phyloP scores from a whole-genome alignment of 1,140 invertebrate genomes.

The Lethrus apterus region DNA sequence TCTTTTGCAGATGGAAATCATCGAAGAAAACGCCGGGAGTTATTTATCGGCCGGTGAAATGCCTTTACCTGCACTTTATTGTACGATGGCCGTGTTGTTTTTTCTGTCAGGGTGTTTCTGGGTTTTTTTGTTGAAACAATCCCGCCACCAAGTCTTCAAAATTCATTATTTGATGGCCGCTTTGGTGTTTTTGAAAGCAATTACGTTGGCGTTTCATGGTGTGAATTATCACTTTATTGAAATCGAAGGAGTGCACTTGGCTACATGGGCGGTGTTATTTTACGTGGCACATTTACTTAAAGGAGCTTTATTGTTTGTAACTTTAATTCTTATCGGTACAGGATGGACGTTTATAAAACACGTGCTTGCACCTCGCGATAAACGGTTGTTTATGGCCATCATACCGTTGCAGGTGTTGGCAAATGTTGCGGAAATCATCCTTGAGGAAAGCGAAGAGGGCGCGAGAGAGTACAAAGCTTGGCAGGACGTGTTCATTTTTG shows the following conservation, averaged over 20 bases:
- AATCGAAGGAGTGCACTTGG: conserved; percentile 87
- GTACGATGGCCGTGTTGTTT: conserved; percentile 85
- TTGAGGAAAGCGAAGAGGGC: conserved; percentile 96
- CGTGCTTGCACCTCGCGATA: conserved; percentile 91
- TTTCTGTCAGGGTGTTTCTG: conserved; percentile 85
- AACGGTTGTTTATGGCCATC: conserved; percentile 98
- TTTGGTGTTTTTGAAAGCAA: conserved; percentile 85
- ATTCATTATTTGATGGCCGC: conserved; percentile 97
- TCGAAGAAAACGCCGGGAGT: conserved; percentile 77
- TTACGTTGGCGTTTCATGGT: conserved; percentile 91
- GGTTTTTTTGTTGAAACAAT: conserved; percentile 78
- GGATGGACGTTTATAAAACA: conserved; percentile 99
- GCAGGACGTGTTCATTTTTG: conserved; percentile 88
- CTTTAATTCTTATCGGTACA: conserved; percentile 92
- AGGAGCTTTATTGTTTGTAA: conserved; percentile 85
- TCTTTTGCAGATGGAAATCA: conserved; percentile 72
- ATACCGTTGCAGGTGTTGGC: conserved; percentile 96
- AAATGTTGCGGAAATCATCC: conserved; percentile 94
- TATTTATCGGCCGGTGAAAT: conserved; percentile 97
- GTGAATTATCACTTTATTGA: conserved; percentile 97
- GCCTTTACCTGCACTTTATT: conserved; percentile 87
- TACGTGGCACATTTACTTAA: conserved; percentile 89
- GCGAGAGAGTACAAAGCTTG: conserved; percentile 82
- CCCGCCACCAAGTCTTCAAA: conserved; percentile 80
- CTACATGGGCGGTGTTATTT: conserved; percentile 94